Conservation (phyloP, 2,113 vertebrate species). For the Cyanoliseus patagonus region DNA sequence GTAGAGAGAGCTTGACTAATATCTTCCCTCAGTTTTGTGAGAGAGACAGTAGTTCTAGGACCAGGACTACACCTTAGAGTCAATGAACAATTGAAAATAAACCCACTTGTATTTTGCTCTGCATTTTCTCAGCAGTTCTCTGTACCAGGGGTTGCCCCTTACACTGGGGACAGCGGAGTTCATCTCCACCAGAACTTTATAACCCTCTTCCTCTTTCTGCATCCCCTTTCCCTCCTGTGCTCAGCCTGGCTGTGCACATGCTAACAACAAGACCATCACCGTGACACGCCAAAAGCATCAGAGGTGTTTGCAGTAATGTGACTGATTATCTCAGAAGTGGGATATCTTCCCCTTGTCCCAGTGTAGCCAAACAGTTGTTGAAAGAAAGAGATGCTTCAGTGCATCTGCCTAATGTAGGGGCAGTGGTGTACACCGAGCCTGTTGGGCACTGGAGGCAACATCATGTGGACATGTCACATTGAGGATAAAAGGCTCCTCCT, state of each 20-base stretch:
- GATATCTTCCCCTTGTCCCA: not conserved
- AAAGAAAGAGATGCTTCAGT: not conserved
- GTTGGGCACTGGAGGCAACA: fast-evolving
- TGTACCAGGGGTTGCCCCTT: not conserved
- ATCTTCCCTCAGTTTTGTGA: not conserved
- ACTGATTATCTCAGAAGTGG: not conserved
- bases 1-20: not conserved
- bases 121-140: not conserved
- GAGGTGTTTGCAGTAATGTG: not conserved
- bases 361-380: fast-evolving
- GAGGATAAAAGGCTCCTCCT: not conserved
- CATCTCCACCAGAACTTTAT: not conserved
- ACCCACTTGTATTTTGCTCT: not conserved
- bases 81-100: not conserved
- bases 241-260: not conserved
- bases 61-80: not conserved
- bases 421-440: not conserved
- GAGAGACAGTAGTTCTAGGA: not conserved
- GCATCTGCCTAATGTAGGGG: not conserved
- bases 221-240: not conserved
- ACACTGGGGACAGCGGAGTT: not conserved
- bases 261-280: fast-evolving
- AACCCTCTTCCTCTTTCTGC: not conserved
- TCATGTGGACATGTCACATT: fast-evolving
- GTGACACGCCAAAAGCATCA: not conserved